These are phyloP conservation scores for Megalops atlanticus DNA, from an alignment of 2,113 vertebrate species.

Conservation along the genomic window DNA sequence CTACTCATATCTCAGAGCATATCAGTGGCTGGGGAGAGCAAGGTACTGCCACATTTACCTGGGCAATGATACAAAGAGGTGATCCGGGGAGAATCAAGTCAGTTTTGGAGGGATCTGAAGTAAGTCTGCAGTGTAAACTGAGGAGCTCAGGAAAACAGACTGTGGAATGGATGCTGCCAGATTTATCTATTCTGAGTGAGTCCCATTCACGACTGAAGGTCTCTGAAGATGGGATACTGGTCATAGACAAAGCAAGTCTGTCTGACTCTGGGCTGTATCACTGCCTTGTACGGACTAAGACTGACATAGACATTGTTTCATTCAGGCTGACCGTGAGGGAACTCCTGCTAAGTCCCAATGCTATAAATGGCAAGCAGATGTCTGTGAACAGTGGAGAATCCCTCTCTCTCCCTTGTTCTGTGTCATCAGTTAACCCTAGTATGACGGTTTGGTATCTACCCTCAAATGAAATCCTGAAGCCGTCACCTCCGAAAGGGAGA, in stretches of 20 bases:
- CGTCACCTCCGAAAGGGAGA: constrained; percentile 56
- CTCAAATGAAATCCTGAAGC: constrained; percentile 59
- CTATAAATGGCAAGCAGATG: constrained; percentile 71
- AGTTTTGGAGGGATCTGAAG: constrained; percentile 63
- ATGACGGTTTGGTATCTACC: constrained; percentile 72
- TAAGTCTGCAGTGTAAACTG: constrained; percentile 61
- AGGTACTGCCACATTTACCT: constrained; percentile 45
- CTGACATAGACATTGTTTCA: constrained; percentile 64
- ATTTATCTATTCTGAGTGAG: constrained; percentile 63
- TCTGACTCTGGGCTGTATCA: constrained; percentile 74
- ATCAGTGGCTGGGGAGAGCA: constrained; percentile 44
- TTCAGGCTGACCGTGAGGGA: constrained; percentile 68
- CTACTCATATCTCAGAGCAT: constrained; percentile 61
- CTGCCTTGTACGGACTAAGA: constrained; percentile 65
- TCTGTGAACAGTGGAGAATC: constrained; percentile 52
- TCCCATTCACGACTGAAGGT: constrained; percentile 49
- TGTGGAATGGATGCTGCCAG: constrained; percentile 74
- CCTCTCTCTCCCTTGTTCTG: constrained; percentile 66
- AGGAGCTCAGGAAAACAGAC: constrained; percentile 54
- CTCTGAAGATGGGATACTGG: constrained; percentile 58
- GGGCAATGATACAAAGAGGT: constrained; percentile 68
- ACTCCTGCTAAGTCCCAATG: constrained; percentile 58
- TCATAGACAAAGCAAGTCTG: constrained; percentile 63
- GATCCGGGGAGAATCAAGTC: constrained; percentile 52
- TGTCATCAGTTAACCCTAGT: constrained; percentile 62